Base-by-base conservation (phyloP, 2,113 vertebrate species). In the Catagonus wagneri region DNA sequence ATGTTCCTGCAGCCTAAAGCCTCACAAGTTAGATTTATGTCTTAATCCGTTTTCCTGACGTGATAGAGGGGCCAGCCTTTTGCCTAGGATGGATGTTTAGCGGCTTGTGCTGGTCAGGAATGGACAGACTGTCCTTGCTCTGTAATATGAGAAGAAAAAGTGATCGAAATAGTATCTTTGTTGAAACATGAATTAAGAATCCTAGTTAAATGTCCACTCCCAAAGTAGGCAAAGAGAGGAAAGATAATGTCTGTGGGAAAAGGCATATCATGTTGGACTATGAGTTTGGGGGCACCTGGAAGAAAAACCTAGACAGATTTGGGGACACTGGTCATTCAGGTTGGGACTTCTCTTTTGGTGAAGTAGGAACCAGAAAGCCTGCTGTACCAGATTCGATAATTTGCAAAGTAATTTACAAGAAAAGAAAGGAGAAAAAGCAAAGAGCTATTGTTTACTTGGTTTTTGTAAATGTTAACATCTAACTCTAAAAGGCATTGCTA, bases 391-490 rank as follows among this genome's bases (percentile, higher is more conserved):
- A 36, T 4, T 22, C 10, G 66, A 86, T n/a, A 76, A 17, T 16
- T 94, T 32, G 0, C 22, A 27, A 85, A 96, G 19, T n/a, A 54
- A 87, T 58, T 68, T 79, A 25, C 8, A 19, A 29, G 22, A 61
- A 25, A 61, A 14, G 25, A 76, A 52, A 76, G 16, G 25, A 7
- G 61, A 2, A 39, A 71, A 86, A 63, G 36, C 9, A 61, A 52
- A 75, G 20, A 75, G 12, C 29, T 83, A n/a, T 60, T 72, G 11
- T 88, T 61, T 84, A 90, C 19, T 96, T 68, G 14, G 69, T 80
- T 92, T 74, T 68, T 94, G 11, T 91, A 76, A 63, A 80, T 69
- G 52, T 92, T 95, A 87, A 50, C 22, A 83, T 87, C 54, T 69
- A 88, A 76, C 90, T 93, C 23, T 89, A 65, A 94, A 95, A 85